Evolutionary conservation across 2,888 invertebrate genomes (phyloP).

Genomic region (Autographa gamma): DNA sequence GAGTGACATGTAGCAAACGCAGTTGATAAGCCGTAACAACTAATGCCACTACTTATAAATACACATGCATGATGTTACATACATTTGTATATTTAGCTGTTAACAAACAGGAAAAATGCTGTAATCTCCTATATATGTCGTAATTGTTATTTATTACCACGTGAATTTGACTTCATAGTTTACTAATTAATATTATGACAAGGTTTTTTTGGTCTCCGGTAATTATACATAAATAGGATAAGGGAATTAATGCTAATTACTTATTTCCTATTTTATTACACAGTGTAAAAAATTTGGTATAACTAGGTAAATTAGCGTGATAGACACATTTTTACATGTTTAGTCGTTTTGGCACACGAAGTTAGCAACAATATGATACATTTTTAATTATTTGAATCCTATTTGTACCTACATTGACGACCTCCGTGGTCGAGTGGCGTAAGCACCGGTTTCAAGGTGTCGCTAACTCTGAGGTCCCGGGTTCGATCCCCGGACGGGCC

Average conservation of each 20-base stretch:
- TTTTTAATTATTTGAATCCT: no score
- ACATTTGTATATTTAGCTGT: conserved; percentile 27
- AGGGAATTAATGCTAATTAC: background rate
- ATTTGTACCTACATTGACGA: no score
- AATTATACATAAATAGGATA: background rate
- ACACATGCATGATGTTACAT: conserved; percentile 12
- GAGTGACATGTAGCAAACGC: background rate
- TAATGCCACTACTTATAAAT: conserved; percentile 17
- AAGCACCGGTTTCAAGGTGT: no score
- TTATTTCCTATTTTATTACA: background rate
- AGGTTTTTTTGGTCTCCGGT: background rate
- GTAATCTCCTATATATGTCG: conserved; percentile 20
- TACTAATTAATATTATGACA: conserved; percentile 14
- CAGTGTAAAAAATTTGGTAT: background rate
- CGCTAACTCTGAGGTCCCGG: no score
- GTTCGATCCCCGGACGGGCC: no score
- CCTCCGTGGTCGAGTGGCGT: no score
- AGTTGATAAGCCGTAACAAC: conserved; percentile 18
- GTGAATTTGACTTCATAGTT: conserved; percentile 13
- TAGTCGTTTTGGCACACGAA: background rate
- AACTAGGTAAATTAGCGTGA: background rate
- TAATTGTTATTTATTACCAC: conserved; percentile 29
- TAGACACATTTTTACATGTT: background rate
- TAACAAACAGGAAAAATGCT: conserved; percentile 57
- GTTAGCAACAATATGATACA: no score